Conservation (phyloP, 2,113 vertebrate genomes). For the Baryphthengus martii region DNA sequence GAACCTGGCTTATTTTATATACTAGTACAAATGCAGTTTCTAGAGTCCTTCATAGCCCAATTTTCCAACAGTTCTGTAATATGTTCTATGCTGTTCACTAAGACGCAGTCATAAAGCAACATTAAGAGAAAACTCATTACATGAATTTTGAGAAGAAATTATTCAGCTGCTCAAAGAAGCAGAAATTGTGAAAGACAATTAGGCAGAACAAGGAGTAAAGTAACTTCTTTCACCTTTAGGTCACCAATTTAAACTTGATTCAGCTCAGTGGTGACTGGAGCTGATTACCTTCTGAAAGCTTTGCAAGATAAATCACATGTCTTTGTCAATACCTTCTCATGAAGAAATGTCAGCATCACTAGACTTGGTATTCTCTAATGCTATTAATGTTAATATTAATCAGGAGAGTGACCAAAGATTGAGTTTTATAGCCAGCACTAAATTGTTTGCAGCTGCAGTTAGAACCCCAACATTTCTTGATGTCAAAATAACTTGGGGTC, state of each 20-base stretch:
- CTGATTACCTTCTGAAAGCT: not conserved
- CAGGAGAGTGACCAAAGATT: not conserved
- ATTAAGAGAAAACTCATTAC: not conserved
- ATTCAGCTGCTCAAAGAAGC: not conserved
- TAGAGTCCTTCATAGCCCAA: not conserved
- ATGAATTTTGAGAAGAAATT: not conserved
- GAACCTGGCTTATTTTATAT: not conserved
- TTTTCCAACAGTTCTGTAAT: not conserved
- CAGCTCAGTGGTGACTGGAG: not conserved
- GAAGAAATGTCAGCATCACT: not conserved
- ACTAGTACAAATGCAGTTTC: not conserved
- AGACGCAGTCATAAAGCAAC: not conserved
- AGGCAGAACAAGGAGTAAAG: not conserved
- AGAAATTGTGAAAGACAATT: not conserved
- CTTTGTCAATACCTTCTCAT: not conserved
- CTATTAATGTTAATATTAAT: not conserved
- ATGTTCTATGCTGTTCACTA: not conserved
- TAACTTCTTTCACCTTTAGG: not conserved
- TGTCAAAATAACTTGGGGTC: not conserved
- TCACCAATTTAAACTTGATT: not conserved
- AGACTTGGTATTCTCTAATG: not conserved
- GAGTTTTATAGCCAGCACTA: not conserved
- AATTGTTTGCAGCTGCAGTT: not conserved
- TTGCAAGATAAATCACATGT: not conserved
- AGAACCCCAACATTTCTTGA: not conserved